Conservation (phyloP, 1,140 invertebrate genomes). For the Drosophila hydei region DNA sequence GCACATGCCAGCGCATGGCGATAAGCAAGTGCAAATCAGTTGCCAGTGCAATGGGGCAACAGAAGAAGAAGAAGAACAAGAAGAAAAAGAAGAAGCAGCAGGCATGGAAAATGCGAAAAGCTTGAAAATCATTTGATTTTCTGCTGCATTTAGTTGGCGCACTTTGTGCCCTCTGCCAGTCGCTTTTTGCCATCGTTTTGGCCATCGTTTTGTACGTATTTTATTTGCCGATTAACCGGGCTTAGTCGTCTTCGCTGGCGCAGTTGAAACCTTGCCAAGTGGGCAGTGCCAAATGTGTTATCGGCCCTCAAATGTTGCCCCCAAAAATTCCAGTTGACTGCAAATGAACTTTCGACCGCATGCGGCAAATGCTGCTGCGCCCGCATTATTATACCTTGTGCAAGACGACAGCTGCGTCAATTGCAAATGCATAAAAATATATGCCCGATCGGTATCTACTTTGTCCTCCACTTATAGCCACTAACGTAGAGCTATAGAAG, state of each 20-base stretch:
- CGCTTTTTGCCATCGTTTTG: conserved; percentile 6
- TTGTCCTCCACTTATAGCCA: too few species aligned
- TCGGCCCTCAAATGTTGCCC: conserved; percentile 42
- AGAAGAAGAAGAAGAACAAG: neutral
- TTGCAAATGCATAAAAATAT: too few species aligned
- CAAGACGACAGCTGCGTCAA: neutral
- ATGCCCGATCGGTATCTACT: too few species aligned
- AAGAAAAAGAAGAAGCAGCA: neutral
- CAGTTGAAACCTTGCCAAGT: conserved; percentile 63
- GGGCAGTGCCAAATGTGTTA: conserved; percentile 66
- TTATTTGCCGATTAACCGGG: conserved; percentile 74
- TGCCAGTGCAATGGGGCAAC: conserved; percentile 45
- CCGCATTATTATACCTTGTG: conserved; percentile 57
- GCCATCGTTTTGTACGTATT: conserved; percentile 19
- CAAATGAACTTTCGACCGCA: conserved; percentile 56
- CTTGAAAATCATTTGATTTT: conserved; percentile 70
- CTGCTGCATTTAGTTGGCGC: conserved; percentile 57
- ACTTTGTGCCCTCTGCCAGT: conserved; percentile 8
- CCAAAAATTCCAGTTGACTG: conserved; percentile 60
- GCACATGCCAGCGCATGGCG: conserved; percentile 39
- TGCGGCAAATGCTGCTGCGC: conserved; percentile 21
- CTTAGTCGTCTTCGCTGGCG: conserved; percentile 31
- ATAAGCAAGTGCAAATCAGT: conserved; percentile 78
- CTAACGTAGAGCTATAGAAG: too few species aligned
- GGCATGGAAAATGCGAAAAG: conserved; percentile 27